Evolutionary conservation across 2,888 invertebrate species (phyloP).

Genomic region (Cheiracanthium punctorium): DNA sequence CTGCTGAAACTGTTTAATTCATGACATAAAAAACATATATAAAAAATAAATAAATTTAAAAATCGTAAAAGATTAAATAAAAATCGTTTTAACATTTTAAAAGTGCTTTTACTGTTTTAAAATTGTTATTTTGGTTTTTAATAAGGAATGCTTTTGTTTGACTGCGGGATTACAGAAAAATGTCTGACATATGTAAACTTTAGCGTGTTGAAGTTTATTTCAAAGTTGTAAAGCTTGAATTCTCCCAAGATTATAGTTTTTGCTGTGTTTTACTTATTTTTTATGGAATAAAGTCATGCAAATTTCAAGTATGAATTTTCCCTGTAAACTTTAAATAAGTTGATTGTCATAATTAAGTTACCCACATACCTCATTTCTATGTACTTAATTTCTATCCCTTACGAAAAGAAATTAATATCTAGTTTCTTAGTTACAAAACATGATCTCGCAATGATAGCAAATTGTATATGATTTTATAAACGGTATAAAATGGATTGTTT

Average conservation of each 20-base stretch:
- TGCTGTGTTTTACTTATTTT: not conserved
- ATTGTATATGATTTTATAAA: no score
- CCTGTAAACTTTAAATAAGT: not conserved
- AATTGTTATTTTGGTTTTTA: no score
- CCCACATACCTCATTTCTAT: not conserved
- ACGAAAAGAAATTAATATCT: not conserved
- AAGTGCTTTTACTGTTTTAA: no score
- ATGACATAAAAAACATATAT: no score
- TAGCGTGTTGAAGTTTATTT: not conserved
- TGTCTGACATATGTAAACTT: conserved; percentile 67
- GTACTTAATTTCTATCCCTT: not conserved
- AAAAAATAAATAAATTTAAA: no score
- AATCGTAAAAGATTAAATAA: no score
- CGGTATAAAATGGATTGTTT: no score
- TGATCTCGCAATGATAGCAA: no score
- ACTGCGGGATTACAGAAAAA: conserved; percentile 45
- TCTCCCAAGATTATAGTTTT: not conserved
- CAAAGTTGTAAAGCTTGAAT: no score
- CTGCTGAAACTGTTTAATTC: no score
- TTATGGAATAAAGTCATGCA: conserved; percentile 41
- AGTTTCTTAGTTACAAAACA: no score
- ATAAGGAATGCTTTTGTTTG: not conserved
- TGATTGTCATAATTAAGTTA: not conserved
- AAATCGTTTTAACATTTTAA: no score
- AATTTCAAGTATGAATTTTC: conserved; percentile 37